Evolutionary conservation across 2,888 invertebrate species (phyloP).

Genomic region (Isoperla grammatica): DNA sequence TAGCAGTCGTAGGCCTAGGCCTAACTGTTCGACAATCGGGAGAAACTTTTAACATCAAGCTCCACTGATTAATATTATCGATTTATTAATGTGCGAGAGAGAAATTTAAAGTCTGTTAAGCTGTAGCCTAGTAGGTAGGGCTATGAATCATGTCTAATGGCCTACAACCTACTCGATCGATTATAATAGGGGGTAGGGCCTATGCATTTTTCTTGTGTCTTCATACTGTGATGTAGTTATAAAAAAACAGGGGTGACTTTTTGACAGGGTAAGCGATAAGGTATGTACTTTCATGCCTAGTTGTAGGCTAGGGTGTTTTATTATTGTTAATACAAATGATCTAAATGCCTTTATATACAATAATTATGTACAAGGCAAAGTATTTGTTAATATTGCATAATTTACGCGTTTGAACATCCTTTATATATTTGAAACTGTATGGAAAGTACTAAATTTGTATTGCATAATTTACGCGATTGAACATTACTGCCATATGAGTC

Average conservation of each 20-base stretch:
- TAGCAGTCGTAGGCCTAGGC: too few species aligned
- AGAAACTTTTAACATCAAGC: too few species aligned
- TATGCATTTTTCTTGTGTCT: conserved; percentile 7
- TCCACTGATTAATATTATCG: too few species aligned
- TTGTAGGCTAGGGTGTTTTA: neutral
- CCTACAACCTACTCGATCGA: neutral
- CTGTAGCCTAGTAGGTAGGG: too few species aligned
- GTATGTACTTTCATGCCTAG: conserved; percentile 15
- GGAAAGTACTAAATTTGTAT: too few species aligned
- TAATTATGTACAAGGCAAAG: too few species aligned
- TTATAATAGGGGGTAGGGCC: neutral
- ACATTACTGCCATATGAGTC: conserved; percentile 24
- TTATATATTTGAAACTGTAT: too few species aligned
- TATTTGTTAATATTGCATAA: too few species aligned
- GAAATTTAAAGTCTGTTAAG: conserved; percentile 15
- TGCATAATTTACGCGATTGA: conserved; percentile 5
- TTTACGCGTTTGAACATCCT: too few species aligned
- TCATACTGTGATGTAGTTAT: conserved; percentile 21
- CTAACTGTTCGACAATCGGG: too few species aligned
- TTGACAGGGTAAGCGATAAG: conserved; percentile 25
- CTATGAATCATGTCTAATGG: neutral
- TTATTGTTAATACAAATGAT: neutral
- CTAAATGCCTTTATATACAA: too few species aligned
- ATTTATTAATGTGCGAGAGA: conserved; percentile 11
- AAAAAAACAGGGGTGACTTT: conserved; percentile 25